These are phyloP conservation scores for Mormyrus proboscirostris DNA, from an alignment of 2,797 vertebrate genomes.

Conservation along the genomic window DNA sequence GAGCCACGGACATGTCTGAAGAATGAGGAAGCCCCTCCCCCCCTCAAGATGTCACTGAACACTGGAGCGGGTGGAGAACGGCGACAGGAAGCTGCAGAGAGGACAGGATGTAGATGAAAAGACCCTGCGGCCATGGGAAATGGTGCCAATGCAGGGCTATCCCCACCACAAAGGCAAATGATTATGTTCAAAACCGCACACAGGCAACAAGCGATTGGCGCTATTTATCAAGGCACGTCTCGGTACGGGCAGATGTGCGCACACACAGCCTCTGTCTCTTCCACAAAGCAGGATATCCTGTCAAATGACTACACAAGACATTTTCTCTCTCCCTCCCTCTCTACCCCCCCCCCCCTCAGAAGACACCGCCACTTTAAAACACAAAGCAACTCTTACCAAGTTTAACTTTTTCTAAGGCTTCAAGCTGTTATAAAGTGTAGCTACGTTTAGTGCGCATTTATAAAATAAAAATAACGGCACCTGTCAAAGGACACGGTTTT, in stretches of 20 bases:
- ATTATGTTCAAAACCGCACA: neutral
- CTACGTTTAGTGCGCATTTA: neutral
- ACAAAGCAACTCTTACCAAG: neutral
- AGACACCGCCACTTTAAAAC: neutral
- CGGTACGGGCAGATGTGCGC: conserved; percentile 23
- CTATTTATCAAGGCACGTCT: conserved; percentile 2
- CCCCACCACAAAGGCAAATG: neutral
- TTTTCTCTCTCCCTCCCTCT: neutral
- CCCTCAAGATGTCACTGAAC: neutral
- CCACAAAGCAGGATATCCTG: conserved; percentile 68
- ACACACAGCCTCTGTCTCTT: conserved; percentile 28
- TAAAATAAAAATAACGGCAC: neutral
- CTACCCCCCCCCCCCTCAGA: neutral
- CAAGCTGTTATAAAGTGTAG: neutral
- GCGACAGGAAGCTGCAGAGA: neutral
- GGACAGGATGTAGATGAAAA: neutral
- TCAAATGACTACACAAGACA: conserved; percentile 41
- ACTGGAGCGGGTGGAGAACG: neutral
- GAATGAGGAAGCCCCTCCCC: neutral
- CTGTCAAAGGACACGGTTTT: neutral
- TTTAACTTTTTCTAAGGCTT: neutral
- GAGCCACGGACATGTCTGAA: neutral
- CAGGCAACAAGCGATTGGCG: neutral
- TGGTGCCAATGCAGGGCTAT: neutral
- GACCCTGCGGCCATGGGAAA: neutral